Conservation (phyloP, 2,888 invertebrate genomes). For the Arge pagana region DNA sequence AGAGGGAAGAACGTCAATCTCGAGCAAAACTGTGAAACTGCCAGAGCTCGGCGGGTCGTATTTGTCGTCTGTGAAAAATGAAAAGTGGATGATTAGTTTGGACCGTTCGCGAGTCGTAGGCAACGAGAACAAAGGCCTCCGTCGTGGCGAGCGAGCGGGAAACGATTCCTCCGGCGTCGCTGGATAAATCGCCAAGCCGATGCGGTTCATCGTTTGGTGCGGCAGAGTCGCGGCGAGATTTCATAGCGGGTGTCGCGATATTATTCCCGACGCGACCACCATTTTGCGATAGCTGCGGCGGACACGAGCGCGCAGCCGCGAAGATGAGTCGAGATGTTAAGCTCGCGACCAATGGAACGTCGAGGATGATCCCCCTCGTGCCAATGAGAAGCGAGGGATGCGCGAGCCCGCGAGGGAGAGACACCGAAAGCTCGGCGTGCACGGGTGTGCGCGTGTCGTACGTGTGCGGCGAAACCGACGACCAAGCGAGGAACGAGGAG, state of each 20-base stretch:
- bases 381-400: conserved; percentile 50
- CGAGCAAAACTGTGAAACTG: conserved; percentile 6
- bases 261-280: conserved; percentile 34
- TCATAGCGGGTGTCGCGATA: not conserved
- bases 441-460: too few species aligned
- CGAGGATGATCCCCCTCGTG: conserved; percentile 50
- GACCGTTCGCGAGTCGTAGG: too few species aligned
- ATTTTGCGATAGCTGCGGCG: conserved; percentile 42
- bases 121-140: too few species aligned
- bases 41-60: too few species aligned
- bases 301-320: conserved; percentile 44
- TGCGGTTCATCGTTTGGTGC: not conserved
- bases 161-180: not conserved
- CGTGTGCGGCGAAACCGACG: conserved; percentile 27
- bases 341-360: conserved; percentile 43
- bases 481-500: conserved; percentile 26
- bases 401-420: conserved; percentile 36
- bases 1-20: conserved; percentile 31
- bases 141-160: not conserved
- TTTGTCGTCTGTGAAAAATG: too few species aligned
- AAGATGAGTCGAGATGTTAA: conserved; percentile 56
- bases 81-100: too few species aligned
- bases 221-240: not conserved
- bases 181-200: not conserved
- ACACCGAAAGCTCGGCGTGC: conserved; percentile 27